These are phyloP conservation scores for Equus przewalskii DNA, from an alignment of 2,113 vertebrate species.

Conservation along the genomic window DNA sequence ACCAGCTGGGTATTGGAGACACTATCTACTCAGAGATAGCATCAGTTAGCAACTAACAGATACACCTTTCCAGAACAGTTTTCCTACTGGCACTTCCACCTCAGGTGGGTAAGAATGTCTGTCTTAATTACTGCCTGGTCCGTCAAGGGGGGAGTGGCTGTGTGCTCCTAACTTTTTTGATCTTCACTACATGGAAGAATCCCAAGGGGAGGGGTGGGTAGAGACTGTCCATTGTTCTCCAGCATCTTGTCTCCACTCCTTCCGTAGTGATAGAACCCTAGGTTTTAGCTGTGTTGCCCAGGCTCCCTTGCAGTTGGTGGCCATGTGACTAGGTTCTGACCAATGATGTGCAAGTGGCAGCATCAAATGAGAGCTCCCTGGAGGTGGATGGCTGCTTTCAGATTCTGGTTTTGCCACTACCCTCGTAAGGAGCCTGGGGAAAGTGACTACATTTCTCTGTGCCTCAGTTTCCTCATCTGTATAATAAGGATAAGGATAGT, in stretches of 20 bases:
- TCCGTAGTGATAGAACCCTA: not conserved
- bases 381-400: not conserved
- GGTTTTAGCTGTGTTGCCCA: not conserved
- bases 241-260: not conserved
- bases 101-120: not conserved
- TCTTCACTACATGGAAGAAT: not conserved
- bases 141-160: not conserved
- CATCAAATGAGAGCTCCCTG: not conserved
- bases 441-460: not conserved
- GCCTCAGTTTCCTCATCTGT: not conserved
- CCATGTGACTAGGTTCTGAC: not conserved
- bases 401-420: not conserved
- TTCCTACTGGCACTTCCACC: not conserved
- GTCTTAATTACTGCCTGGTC: not conserved
- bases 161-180: not conserved
- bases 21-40: not conserved
- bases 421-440: not conserved
- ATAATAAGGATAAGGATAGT: not conserved
- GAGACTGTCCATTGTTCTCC: not conserved
- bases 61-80: not conserved
- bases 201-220: not conserved
- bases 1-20: not conserved
- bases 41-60: not conserved
- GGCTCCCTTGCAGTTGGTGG: not conserved
- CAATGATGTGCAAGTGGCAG: not conserved